Percentiles rank a stretch among this genome's conserved stretches.
Conservation (phyloP, 2,113 vertebrate species). For the Cricetomys ansorgei region DNA sequence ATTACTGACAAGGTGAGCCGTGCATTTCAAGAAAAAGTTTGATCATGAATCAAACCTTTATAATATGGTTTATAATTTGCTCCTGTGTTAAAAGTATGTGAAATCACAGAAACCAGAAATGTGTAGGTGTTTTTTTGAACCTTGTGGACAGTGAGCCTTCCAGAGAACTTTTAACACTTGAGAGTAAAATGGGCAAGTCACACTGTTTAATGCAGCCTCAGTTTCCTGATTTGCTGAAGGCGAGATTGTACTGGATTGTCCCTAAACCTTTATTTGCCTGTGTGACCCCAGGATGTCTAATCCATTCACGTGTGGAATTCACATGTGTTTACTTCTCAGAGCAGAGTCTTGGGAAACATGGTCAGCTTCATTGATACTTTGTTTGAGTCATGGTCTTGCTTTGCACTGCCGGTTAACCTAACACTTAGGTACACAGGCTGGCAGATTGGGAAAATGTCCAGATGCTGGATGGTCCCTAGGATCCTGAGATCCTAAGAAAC, state of each 20-base stretch:
- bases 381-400: too few relatives aligned
- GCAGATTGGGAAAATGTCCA: background rate
- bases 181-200: background rate
- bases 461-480: background rate
- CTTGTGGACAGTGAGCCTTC: background rate
- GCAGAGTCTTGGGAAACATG: background rate
- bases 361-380: background rate
- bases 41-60: background rate
- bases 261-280: background rate
- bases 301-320: slow-evolving; percentile 24
- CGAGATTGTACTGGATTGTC: background rate
- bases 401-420: too few relatives aligned
- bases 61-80: background rate
- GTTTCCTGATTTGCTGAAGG: slow-evolving; percentile 41
- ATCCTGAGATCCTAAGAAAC: background rate
- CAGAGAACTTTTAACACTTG: background rate
- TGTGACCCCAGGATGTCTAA: too few relatives aligned
- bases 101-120: too few relatives aligned
- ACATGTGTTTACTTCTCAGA: background rate
- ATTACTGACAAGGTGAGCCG: slow-evolving; percentile 86
- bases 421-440: too few relatives aligned
- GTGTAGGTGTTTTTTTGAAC: too few relatives aligned
- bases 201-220: background rate
- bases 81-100: background rate
- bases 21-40: background rate